These are phyloP conservation scores for Vanessa cardui DNA, from an alignment of 2,888 invertebrate genomes.

Conservation along the genomic window DNA sequence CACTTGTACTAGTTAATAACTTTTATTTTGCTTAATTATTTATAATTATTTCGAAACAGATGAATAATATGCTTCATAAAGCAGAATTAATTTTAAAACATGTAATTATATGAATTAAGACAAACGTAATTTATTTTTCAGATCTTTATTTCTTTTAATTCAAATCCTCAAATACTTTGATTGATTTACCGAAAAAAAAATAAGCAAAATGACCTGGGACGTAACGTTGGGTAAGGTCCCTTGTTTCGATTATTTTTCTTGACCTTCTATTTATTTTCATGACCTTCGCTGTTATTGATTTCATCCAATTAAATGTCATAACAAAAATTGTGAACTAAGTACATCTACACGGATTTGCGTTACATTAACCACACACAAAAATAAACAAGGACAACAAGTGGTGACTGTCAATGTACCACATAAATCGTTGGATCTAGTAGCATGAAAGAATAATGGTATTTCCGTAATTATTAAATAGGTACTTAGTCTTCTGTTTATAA, in stretches of 20 bases:
- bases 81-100: too few species aligned
- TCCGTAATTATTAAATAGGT: too few species aligned
- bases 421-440: too few species aligned
- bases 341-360: conserved; percentile 47
- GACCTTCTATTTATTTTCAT: conserved; percentile 20
- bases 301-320: conserved; percentile 61
- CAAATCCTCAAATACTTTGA: too few species aligned
- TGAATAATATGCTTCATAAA: too few species aligned
- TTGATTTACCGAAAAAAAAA: background rate
- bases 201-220: conserved; percentile 66
- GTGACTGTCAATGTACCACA: too few species aligned
- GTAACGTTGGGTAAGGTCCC: conserved; percentile 64
- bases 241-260: conserved; percentile 15
- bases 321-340: conserved; percentile 54
- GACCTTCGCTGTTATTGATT: conserved; percentile 63
- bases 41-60: too few species aligned
- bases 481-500: too few species aligned
- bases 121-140: conserved; percentile 6
- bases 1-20: too few species aligned
- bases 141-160: conserved; percentile 12
- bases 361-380: background rate
- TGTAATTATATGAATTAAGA: background rate
- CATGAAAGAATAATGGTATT: too few species aligned
- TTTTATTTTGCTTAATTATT: too few species aligned
- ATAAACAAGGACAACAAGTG: background rate